Conservation (phyloP, 2,113 vertebrate genomes). For the Ploceus nigricollis region DNA sequence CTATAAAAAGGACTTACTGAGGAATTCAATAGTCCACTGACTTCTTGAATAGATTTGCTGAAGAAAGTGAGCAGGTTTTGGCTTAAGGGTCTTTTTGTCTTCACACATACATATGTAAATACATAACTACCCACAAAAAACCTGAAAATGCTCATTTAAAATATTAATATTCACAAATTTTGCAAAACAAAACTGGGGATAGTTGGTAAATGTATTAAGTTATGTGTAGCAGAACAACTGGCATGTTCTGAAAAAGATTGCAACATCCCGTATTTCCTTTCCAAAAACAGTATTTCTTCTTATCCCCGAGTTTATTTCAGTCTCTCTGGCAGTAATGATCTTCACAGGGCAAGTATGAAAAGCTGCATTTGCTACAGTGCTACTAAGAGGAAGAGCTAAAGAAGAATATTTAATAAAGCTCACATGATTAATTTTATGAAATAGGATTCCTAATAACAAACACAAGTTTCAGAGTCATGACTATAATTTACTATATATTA, state of each 20-base stretch:
- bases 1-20: not conserved
- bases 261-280: not conserved
- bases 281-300: not conserved
- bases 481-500: not conserved
- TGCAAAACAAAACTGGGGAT: not conserved
- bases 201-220: not conserved
- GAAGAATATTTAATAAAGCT: not conserved
- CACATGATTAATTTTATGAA: not conserved
- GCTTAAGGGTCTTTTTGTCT: not conserved
- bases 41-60: not conserved
- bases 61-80: not conserved
- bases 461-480: not conserved
- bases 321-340: not conserved
- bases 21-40: not conserved
- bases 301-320: not conserved
- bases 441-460: not conserved
- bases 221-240: not conserved
- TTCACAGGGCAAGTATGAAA: not conserved
- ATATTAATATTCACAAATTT: not conserved
- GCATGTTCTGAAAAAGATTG: not conserved
- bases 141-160: not conserved
- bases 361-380: not conserved
- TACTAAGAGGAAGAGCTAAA: not conserved
- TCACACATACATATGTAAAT: not conserved
- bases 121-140: not conserved